phyloP scores from a whole-genome alignment of 2,888 invertebrate species.

The Eupithecia abbreviata region DNA sequence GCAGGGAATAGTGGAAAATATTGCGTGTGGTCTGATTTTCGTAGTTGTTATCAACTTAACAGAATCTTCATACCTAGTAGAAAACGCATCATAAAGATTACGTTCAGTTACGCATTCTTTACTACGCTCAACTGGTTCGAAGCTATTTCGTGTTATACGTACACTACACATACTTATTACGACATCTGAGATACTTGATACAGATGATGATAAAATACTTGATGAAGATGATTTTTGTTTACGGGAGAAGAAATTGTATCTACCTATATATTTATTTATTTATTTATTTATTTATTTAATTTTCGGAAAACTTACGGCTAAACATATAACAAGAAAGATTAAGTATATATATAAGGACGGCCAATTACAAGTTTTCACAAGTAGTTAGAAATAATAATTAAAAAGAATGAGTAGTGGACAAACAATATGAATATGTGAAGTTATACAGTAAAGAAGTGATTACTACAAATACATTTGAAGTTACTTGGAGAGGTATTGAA shows the following conservation, averaged over 20 bases:
- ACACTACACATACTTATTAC: not conserved
- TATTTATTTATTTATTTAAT: no score
- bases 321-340: no score
- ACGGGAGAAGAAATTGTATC: not conserved
- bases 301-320: no score
- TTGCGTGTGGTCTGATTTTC: conserved; percentile 1
- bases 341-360: no score
- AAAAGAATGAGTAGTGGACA: no score
- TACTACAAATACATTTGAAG: no score
- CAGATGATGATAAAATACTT: not conserved
- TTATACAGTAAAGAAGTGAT: no score
- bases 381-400: no score
- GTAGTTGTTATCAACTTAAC: conserved; percentile 5
- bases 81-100: conserved; percentile 26
- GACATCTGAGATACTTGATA: not conserved
- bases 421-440: no score
- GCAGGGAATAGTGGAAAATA: not conserved
- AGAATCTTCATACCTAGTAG: conserved; percentile 18
- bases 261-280: no score
- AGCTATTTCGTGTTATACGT: conserved; percentile 31
- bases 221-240: not conserved
- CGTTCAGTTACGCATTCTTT: conserved; percentile 30
- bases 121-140: conserved; percentile 32
- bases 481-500: no score
- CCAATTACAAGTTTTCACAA: no score